Conservation (phyloP, 2,888 invertebrate species). For the Lithophane leautieri region DNA sequence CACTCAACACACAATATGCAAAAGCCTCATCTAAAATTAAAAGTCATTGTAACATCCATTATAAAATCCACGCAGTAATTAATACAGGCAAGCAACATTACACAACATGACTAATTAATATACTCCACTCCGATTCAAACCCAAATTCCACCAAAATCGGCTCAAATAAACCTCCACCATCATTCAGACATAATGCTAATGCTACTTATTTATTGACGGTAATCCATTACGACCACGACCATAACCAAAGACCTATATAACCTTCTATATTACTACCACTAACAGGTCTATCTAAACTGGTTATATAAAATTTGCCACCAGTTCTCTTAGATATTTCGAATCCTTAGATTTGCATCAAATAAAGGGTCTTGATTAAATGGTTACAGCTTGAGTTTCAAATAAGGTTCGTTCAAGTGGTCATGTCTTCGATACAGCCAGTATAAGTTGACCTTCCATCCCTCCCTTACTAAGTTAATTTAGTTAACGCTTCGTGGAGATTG, state of each 20-base stretch:
- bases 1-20: conserved; percentile 37
- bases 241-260: conserved; percentile 59
- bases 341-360: conserved; percentile 60
- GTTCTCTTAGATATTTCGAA: conserved; percentile 65
- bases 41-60: conserved; percentile 50
- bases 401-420: conserved; percentile 84
- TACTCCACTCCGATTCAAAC: conserved; percentile 73
- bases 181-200: conserved; percentile 80
- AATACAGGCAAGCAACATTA: conserved; percentile 66
- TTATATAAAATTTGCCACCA: conserved; percentile 64
- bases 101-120: conserved; percentile 78
- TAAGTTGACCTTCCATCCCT: conserved; percentile 72
- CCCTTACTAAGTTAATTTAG: conserved; percentile 76
- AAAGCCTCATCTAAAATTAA: conserved; percentile 34
- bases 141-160: conserved; percentile 82
- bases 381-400: conserved; percentile 79
- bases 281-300: conserved; percentile 68
- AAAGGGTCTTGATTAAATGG: conserved; percentile 70
- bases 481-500: conserved; percentile 69
- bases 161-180: conserved; percentile 79
- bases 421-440: conserved; percentile 80
- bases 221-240: conserved; percentile 80
- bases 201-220: conserved; percentile 86
- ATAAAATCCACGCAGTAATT: conserved; percentile 66
- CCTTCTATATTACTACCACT: conserved; percentile 32